Conservation (phyloP, 2,113 vertebrate genomes). For the Atractosteus spatula region DNA sequence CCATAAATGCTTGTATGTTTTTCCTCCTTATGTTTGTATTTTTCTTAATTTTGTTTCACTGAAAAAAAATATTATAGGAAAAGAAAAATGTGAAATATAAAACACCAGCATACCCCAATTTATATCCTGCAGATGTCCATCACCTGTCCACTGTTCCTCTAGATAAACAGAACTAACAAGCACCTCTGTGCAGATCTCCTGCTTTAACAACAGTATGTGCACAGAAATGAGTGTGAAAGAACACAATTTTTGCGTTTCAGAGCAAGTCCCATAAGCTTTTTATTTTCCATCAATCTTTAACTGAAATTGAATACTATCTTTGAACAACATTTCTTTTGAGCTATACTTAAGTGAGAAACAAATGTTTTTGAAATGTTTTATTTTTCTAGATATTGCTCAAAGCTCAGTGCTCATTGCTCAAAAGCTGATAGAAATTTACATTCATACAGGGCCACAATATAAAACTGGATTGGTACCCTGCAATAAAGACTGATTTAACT, state of each 20-base stretch:
- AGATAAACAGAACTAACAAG: slow-evolving; percentile 36
- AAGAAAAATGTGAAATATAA: slow-evolving; percentile 28
- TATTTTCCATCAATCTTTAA: neutral
- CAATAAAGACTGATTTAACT: slow-evolving; percentile 8
- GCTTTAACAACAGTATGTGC: slow-evolving; percentile 22
- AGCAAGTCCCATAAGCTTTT: slow-evolving; percentile 7
- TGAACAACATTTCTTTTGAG: neutral
- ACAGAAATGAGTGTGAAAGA: neutral
- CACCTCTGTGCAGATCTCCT: slow-evolving; percentile 31
- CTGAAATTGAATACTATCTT: slow-evolving; percentile 1
- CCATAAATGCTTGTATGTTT: too few species aligned
- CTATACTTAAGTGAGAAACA: too few species aligned
- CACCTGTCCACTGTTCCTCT: slow-evolving; percentile 27
- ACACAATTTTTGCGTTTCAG: neutral
- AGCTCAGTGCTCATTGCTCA: too few species aligned
- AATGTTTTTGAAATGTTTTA: too few species aligned
- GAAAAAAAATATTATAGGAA: slow-evolving; percentile 28
- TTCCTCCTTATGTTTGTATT: slow-evolving; percentile 41
- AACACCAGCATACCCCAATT: slow-evolving; percentile 26
- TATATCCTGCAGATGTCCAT: slow-evolving; percentile 30
- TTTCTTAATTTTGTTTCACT: slow-evolving; percentile 32
- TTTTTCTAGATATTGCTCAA: too few species aligned
- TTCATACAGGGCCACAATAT: too few species aligned
- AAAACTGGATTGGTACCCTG: too few species aligned
- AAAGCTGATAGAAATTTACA: too few species aligned